Base-by-base conservation (phyloP, 2,888 invertebrate genomes). In the Dione juno region DNA sequence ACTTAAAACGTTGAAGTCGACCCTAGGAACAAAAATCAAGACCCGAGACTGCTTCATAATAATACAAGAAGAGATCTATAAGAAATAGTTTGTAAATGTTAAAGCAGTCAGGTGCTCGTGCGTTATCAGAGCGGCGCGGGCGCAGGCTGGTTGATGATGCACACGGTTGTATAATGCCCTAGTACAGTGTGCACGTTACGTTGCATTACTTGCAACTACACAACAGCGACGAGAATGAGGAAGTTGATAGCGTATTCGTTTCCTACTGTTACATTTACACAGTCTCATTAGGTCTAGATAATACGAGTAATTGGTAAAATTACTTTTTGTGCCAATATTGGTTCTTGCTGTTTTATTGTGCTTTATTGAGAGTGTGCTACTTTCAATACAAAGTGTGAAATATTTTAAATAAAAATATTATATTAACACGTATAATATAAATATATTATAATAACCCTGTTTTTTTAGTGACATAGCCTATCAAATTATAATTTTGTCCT, bases 231-330 rank as follows among this genome's bases (percentile, higher is more conserved):
- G 77, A 87, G 87, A 88, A 90, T 87, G 87, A 90, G 90, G 90
- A 92, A 92, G 85, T 54, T 67, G 67, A 71, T 53, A 68, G 71
- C 80, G 78, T 80, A 71, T 82, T 82, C 82, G 80, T 88, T 92
- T 91, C 89, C 91, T 88, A 80, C 84, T 89, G 84, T 89, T 89
- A 88, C 86, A 88, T 86, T 88, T 84, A 85, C 83, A 82, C 79
- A 83, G 78, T 81, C 86, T 84, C 83, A 80, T 85, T 83, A 72
- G 69, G 64, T 52, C 54, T 66, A 71, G 77, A 79, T 78, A 79
- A 76, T 21, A 69, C 76, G 76, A 77, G 69, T 78, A 74, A 75
- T 57, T 48, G 48, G 35, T 41, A 61, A 16, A 61, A 14, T 58
- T 59, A 73, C 74, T 73, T 65, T 52, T 45, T 61, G 48, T 67